Conservation (phyloP, 1,140 invertebrate species). For the Idris sp. region DNA sequence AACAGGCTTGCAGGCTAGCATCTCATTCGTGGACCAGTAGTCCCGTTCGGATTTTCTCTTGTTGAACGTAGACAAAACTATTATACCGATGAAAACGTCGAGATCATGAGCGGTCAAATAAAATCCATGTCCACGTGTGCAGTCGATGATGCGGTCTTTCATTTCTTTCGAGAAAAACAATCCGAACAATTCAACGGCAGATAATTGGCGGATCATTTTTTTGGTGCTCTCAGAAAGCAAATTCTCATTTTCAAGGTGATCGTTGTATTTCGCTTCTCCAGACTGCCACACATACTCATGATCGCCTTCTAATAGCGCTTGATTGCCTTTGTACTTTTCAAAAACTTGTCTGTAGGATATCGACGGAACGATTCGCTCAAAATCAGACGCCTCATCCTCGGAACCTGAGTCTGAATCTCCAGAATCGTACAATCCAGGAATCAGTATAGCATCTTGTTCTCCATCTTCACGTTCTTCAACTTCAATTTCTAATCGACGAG, state of each 20-base stretch:
- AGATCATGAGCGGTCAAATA: constrained; percentile 9
- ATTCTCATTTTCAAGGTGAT: constrained; percentile 17
- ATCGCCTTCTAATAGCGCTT: constrained; percentile 33
- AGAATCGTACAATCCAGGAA: no score
- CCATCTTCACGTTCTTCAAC: no score
- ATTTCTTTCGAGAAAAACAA: constrained; percentile 39
- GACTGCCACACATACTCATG: constrained; percentile 28
- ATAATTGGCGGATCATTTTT: constrained; percentile 21
- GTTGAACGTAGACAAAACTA: constrained; percentile 19
- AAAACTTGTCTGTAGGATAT: constrained; percentile 16
- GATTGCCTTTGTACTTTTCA: constrained; percentile 24
- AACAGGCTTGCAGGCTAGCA: constrained; percentile 7
- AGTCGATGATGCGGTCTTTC: constrained; percentile 8
- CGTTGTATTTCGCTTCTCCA: constrained; percentile 30
- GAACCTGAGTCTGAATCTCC: no score
- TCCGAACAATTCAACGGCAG: constrained; percentile 37
- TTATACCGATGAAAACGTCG: constrained; percentile 16
- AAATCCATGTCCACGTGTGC: constrained; percentile 15
- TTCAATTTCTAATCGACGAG: no score
- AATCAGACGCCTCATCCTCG: no score
- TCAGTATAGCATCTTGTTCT: no score
- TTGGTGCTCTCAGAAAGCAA: constrained; percentile 31
- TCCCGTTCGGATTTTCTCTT: constrained; percentile 24
- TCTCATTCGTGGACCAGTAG: constrained; percentile 35
- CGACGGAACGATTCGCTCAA: background rate